Percentiles rank a stretch among this genome's conserved stretches.
These are phyloP conservation scores for Gallinago stenura DNA, from an alignment of 2,797 vertebrate species.

Conservation along the genomic window DNA sequence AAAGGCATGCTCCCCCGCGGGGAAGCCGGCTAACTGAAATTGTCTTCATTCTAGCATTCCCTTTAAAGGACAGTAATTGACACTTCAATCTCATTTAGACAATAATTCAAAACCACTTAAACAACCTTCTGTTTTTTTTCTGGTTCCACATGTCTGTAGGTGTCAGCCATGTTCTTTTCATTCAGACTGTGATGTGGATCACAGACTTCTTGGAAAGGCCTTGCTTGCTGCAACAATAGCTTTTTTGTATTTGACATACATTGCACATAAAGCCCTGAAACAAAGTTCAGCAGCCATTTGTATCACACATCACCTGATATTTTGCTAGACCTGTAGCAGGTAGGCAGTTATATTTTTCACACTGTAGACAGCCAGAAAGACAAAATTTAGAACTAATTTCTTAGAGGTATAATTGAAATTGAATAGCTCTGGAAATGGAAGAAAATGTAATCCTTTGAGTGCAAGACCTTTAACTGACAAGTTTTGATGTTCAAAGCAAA, in stretches of 20 bases:
- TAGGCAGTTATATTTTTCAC: neutral
- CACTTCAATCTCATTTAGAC: neutral
- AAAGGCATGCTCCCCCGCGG: neutral
- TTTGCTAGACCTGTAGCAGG: constrained; percentile 78
- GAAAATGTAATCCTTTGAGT: neutral
- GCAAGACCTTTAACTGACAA: neutral
- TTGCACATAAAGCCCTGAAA: constrained; percentile 81
- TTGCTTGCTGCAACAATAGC: constrained; percentile 83
- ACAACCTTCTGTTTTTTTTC: neutral
- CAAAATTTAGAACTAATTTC: constrained; percentile 76
- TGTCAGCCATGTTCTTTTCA: constrained; percentile 74
- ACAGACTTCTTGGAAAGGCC: constrained; percentile 81
- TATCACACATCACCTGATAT: constrained; percentile 84
- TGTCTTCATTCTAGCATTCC: neutral
- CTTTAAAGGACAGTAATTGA: constrained; percentile 18
- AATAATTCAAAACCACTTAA: neutral
- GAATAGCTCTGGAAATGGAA: neutral
- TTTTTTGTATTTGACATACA: constrained; percentile 82
- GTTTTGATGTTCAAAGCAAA: neutral
- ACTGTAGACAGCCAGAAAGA: constrained; percentile 81
- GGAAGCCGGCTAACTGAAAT: neutral
- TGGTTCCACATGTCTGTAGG: neutral
- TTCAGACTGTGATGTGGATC: constrained; percentile 70
- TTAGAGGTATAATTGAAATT: neutral
- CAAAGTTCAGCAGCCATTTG: constrained; percentile 82